Base-by-base conservation (phyloP, 2,113 vertebrate species). In the Plotosus lineatus region DNA sequence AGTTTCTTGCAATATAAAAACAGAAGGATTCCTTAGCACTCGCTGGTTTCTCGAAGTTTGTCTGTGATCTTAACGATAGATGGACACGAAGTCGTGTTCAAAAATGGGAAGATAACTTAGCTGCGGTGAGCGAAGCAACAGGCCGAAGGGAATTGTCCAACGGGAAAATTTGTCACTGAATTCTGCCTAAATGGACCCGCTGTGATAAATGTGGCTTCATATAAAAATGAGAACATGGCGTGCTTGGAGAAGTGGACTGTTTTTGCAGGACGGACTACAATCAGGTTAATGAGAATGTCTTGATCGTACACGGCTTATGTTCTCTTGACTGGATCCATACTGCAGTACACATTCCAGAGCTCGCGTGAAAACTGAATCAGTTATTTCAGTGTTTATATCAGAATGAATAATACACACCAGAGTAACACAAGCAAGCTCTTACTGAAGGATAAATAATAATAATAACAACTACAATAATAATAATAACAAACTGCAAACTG, bases 1-100 rank as follows among this genome's bases (percentile, higher is more conserved):
- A 38, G 53, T 85, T 76, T 75, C 76, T 40, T 71, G 31, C 42
- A 56, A 28, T 71, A 60, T 33, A 71, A 66, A 78, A 78, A 78
- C 56, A 60, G 56, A n/a, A 19, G 1, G 38, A 23, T 46, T 80
- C 48, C 78, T 84, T 73, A 69, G 58, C 78, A 69, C 73, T 61
- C 78, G 14, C 31, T 69, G 17, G 5, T 12, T 11, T 23, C 48
- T n/a, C 10, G 38, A 46, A 33, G 68, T 5, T 4, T 17, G 12
- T 50, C 51, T 80, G 56, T 80, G 56, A 84, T 77, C 63, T 76
- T 44, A 36, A 36, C 53, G 44, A 72, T 53, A 23, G 72, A 77
- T 53, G 72, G 77, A 69, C 38, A 42, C 53, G 79, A 15, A 50
- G 75, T 46, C 44, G 60, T 28, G 40, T 73, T 74, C 40, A 65